Conservation (phyloP, 2,888 invertebrate species). For the Amphiduros pacificus region DNA sequence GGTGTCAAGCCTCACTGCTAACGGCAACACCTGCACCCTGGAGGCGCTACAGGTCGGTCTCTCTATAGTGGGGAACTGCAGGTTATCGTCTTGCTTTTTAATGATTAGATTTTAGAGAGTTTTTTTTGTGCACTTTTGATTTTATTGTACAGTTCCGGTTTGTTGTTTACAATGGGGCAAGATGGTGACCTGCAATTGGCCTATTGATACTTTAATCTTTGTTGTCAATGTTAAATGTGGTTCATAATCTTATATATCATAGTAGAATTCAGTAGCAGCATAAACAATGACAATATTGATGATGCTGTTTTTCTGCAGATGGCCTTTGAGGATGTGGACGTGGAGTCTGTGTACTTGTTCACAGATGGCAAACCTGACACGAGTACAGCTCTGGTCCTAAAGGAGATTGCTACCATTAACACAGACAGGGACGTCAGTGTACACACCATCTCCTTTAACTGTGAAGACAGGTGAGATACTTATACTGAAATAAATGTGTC, state of each 20-base stretch:
- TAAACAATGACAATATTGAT: no score
- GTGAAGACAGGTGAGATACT: slow-evolving; percentile 51
- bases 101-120: no score
- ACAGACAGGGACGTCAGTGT: slow-evolving; percentile 44
- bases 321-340: slow-evolving; percentile 54
- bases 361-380: slow-evolving; percentile 61
- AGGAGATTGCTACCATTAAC: slow-evolving; percentile 53
- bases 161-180: no score
- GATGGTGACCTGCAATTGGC: no score
- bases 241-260: no score
- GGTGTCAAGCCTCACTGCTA: slow-evolving; percentile 49
- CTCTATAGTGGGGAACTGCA: no score
- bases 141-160: no score
- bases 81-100: no score
- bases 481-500: not conserved
- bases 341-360: slow-evolving; percentile 57
- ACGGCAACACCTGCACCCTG: slow-evolving; percentile 59
- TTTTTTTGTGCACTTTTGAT: no score
- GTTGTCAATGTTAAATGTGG: no score
- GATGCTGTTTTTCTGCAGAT: slow-evolving; percentile 38
- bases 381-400: slow-evolving; percentile 55
- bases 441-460: slow-evolving; percentile 60
- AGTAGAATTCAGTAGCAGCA: no score
- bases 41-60: slow-evolving; percentile 58
- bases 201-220: no score